Evolutionary conservation across 35 echinoderm and acorn worm genomes (phyloP).

Genomic region (Acanthaster planci): DNA sequence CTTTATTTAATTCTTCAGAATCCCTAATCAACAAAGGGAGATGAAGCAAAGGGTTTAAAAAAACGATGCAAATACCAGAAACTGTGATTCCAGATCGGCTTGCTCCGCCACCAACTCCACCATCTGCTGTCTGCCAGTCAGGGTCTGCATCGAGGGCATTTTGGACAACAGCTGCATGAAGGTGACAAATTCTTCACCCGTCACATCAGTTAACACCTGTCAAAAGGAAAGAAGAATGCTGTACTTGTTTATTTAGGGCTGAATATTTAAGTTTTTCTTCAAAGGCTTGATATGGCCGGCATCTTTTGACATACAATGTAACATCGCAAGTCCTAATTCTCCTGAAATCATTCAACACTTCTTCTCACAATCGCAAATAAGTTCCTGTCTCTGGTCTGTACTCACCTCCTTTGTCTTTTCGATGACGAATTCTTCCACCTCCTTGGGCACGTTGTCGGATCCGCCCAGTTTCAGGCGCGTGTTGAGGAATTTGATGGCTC

Average conservation of each 20-base stretch:
- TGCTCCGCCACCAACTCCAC: conserved; percentile 80
- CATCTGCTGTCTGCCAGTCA: conserved; percentile 68
- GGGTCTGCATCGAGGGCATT: conserved; percentile 77
- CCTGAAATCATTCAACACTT: too few species aligned
- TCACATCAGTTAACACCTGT: conserved; percentile 83
- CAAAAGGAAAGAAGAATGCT: neutral
- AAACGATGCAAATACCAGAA: conserved; percentile 74
- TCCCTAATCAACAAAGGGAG: too few species aligned
- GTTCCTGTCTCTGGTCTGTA: neutral
- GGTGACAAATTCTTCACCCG: conserved; percentile 83
- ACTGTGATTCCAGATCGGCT: conserved; percentile 71
- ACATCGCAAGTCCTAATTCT: too few species aligned
- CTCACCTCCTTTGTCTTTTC: conserved; percentile 88
- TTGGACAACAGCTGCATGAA: conserved; percentile 93
- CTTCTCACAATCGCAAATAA: too few species aligned
- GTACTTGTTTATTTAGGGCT: too few species aligned
- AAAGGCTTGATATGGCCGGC: too few species aligned
- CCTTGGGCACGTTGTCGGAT: conserved; percentile 64
- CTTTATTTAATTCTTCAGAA: too few species aligned
- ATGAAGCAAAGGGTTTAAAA: too few species aligned
- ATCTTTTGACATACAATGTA: too few species aligned
- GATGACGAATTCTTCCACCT: conserved; percentile 85
- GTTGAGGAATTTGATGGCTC: conserved; percentile 91
- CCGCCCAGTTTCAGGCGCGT: conserved; percentile 69
- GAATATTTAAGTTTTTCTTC: too few species aligned